Base-by-base conservation (phyloP, 2,888 invertebrate species). In the Drosophila merina region DNA sequence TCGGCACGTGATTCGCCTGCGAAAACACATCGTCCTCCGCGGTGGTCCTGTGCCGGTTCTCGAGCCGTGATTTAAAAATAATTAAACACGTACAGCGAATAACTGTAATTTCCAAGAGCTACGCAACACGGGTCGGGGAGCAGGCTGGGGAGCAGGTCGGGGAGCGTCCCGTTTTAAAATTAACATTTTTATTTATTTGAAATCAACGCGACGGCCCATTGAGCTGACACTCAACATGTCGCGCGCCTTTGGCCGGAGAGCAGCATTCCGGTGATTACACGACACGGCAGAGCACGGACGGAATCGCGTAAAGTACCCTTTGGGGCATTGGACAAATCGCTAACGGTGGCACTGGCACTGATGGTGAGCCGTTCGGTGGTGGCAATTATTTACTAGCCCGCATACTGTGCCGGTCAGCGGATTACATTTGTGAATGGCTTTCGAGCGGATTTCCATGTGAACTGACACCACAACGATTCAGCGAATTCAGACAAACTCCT, bases 271-370 rank as follows among this genome's bases (percentile, higher is more conserved):
- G 88, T 90, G 93, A 93, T 94, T 60, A 96, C 96, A 42, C 14
- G 40, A 20, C 40, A 42, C 20, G 40, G 9, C 40, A 25, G 44
- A 25, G 44, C 25, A 44, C 5, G 96, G 96, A 72, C 96, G 71
- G 95, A 96, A 91, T 96, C 96, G 57, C 95, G 96, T 90, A 96
- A 96, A 91, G 95, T 96, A 90, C 95, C 96, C 1, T 95, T 96
- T 90, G 94, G 95, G 93, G 95, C 95, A 77, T 92, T 96, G 45
- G 94, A 95, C 1, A 93, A 93, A 78, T 96, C 64, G 54, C 64
- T 92, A 93, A 56, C 93, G 93, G 93, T 93, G 67, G 69, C 72
- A 9, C 31, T 93, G 67, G 69, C 72, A 9, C 31, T 60, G 50
- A 25, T 51, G 62, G 42, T 45, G 25, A 14, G 26, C 20, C 42